phyloP scores from a whole-genome alignment of 92 coral and sea anemone species.

The Hydrozoanthus gracilis region DNA sequence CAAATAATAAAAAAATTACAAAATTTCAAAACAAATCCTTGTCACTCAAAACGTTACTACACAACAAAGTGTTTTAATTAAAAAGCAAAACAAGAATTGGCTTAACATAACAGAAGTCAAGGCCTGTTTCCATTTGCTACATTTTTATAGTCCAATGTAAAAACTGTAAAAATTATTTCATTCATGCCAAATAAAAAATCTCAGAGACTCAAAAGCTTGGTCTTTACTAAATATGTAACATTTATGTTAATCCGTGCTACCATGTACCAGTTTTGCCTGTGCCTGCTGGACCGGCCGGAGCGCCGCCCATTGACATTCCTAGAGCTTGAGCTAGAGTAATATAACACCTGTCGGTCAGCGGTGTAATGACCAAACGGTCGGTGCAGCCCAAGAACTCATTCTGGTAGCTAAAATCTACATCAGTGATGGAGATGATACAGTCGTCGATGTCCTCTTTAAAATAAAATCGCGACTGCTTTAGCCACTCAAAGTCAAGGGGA shows the following conservation, averaged over 20 bases:
- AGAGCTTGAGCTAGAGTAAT: conserved; percentile 92
- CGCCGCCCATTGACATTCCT: conserved; percentile 98
- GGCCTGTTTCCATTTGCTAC: too few relatives aligned
- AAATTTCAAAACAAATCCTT: too few relatives aligned
- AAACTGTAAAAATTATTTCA: too few relatives aligned
- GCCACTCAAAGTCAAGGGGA: conserved; percentile 88
- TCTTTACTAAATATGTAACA: too few relatives aligned
- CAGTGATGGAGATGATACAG: conserved; percentile 88
- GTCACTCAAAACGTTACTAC: too few relatives aligned
- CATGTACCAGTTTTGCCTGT: conserved; percentile 89
- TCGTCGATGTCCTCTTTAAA: conserved; percentile 89
- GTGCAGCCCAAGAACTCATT: conserved; percentile 93
- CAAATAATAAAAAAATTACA: too few relatives aligned
- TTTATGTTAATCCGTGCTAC: neutral
- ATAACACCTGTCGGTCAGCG: conserved; percentile 89
- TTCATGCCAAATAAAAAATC: too few relatives aligned
- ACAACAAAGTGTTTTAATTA: too few relatives aligned
- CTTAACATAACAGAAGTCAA: too few relatives aligned
- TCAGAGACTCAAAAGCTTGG: too few relatives aligned
- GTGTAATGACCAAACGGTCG: conserved; percentile 91
- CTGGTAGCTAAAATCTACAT: conserved; percentile 90
- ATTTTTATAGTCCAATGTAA: too few relatives aligned
- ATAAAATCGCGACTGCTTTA: conserved; percentile 92
- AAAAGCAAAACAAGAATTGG: too few relatives aligned
- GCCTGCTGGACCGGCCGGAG: conserved; percentile 96